Evolutionary conservation across 2,888 invertebrate genomes (phyloP), one percentile per base, ranked within the genome.

Genomic region (Andricus curvator): DNA sequence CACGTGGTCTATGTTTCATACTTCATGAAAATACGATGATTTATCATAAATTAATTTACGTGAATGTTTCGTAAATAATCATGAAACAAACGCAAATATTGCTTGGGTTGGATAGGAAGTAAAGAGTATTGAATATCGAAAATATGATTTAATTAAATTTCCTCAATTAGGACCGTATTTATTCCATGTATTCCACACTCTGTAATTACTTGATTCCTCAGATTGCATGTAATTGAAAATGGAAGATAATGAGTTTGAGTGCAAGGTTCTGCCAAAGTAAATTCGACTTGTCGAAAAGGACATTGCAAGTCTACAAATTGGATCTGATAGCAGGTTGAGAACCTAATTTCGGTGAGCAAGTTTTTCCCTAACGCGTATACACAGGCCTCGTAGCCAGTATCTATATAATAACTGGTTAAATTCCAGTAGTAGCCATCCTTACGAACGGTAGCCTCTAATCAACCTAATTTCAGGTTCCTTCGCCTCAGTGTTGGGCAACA

Each of bases 391-490:
- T 77, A 74, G 79, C 85, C 85, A 84, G 85, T 88, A 89, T 89
- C 90, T 89, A 87, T 90, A 88, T 92, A 92, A 93, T 92, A 90
- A 92, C 90, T 90, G 91, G 91, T 91, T 90, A 89, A 93, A 92
- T 93, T 93, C 92, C 92, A 92, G 92, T 93, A 93, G 92, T 93
- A 88, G 91, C 87, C 85, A 90, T 90, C 90, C 89, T 90, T 90
- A 89, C 90, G 89, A 91, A 92, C 92, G 91, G 92, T 92, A 93
- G 92, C 92, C 92, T 90, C 92, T 93, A 92, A 93, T 93, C 92
- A 92, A 90, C 87, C 91, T 92, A 92, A 93, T 92, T 92, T 88
- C 86, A 86, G 92, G 92, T 90, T 92, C 88, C 87, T 86, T 88
- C 82, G 85, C 84, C 86, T 88, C 88, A 88, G 89, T 89, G 87